Base-by-base conservation (phyloP, 2,888 invertebrate species). In the Tholera decimalis region DNA sequence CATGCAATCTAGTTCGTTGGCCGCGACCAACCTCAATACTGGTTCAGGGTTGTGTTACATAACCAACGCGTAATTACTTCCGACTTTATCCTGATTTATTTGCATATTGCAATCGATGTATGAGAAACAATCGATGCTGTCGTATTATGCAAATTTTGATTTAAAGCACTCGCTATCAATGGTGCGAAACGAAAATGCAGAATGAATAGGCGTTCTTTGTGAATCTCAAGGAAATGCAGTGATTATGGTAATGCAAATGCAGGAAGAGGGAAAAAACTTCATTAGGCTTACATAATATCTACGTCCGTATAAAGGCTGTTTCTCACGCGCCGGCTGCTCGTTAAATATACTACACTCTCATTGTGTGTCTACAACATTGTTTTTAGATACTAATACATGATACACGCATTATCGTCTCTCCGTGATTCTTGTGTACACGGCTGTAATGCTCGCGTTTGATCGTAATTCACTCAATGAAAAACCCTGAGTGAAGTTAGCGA, bases 1-100 rank as follows among this genome's bases (percentile, higher is more conserved):
- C 84, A 83, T 81, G 85, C 85, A 73, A 81, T 64, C 64, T 67
- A 82, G 89, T 89, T 89, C 89, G 82, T 86, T 89, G 89, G 82
- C 91, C 91, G 89, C 87, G 89, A 90, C 89, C 91, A 86, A 73
- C 85, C 88, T 85, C 89, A 89, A 90, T 87, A 85, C 86, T 83
- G 85, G 90, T 88, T 89, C 87, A 89, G 85, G 88, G 88, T 83
- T 89, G 84, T 79, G 81, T 88, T 88, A 85, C 81, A 85, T 85
- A 85, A 88, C 80, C 73, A 81, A 82, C 75, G 77, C 83, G 84
- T 89, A 89, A 91, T 89, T 85, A 87, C 89, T 90, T 91, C 92
- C 92, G 91, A 88, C 82, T 76, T 47, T 49, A 65, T 83, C 80
- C 82, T 80, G 82, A 85, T 85, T 85, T 85, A 86, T 88, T 87